Evolutionary conservation across 2,113 vertebrate species (phyloP).

Genomic region (Melanotaenia duboulayi): DNA sequence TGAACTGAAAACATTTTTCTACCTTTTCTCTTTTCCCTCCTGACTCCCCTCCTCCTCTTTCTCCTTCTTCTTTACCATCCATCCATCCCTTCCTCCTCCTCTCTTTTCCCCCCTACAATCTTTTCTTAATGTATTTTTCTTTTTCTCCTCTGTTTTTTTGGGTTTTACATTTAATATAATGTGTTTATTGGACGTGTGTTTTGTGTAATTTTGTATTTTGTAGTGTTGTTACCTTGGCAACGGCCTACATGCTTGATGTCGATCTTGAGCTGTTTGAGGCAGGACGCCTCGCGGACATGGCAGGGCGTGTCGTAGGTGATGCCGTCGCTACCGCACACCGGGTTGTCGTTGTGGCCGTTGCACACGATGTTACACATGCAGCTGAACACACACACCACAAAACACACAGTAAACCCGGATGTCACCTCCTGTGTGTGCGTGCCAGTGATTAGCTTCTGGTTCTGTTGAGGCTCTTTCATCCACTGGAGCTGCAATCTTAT

Average conservation of each 20-base stretch:
- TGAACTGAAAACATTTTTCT: conserved; percentile 12
- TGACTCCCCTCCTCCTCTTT: not conserved
- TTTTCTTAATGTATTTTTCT: too few species aligned
- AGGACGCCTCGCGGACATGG: conserved; percentile 95
- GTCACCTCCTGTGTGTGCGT: too few species aligned
- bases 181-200: too few species aligned
- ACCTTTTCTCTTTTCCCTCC: not conserved
- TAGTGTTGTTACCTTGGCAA: conserved; percentile 87
- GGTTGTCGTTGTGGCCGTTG: conserved; percentile 97
- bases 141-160: too few species aligned
- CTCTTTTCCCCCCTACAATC: too few species aligned
- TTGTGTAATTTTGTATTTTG: not conserved
- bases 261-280: conserved; percentile 95
- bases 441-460: too few species aligned
- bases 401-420: not conserved
- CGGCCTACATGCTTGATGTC: conserved; percentile 95
- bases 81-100: too few species aligned
- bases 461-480: too few species aligned
- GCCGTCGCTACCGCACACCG: conserved; percentile 93
- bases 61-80: too few species aligned
- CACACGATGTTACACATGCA: conserved; percentile 99
- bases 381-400: conserved; percentile 70
- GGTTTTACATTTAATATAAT: too few species aligned
- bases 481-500: too few species aligned
- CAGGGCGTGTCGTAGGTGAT: conserved; percentile 96